Evolutionary conservation across 2,888 invertebrate species (phyloP), one percentile per base, ranked within the genome.

Genomic region (Eilema depressum): DNA sequence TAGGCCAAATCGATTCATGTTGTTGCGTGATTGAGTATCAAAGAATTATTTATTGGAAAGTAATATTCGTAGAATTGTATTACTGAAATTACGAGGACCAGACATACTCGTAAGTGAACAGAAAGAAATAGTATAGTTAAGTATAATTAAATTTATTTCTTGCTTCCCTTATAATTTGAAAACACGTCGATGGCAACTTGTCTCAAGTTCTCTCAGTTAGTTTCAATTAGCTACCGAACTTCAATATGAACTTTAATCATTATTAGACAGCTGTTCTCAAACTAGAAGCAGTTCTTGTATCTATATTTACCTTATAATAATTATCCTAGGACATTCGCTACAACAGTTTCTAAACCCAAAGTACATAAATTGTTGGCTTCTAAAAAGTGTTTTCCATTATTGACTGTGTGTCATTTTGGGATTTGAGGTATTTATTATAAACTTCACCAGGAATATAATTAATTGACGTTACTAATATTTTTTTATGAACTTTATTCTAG

Each of bases 171-270:
- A 68, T 68, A 66, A 73, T 69, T 70, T 63, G 41, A 28, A 60
- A 69, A 60, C 67, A 71, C 57, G 63, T 68, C 60, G 30, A 59
- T 63, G 12, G 53, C 25, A 73, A 64, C 69, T 62, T 62, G 30
- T 69, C 70, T 57, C 61, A 66, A 59, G 62, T 74, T 60, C n/a
- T 28, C 23, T 63, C 71, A 82, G 68, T 83, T 78, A 75, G 72
- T 83, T 83, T 83, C 83, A 81, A 83, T 81, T 76, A 83, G 71
- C 75, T 74, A 33, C 28, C 59, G 26, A 81, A 76, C 68, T 65
- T 73, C 67, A 78, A 81, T 83, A 75, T 76, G 63, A 76, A 76
- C 63, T 83, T 81, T 71, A 70, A 75, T 78, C 71, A 76, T 76
- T 81, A 76, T 73, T 69, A 72, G 70, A n/a, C 53, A 53, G 20